These are phyloP conservation scores for Grammomys dolichurus DNA, from an alignment of 2,113 vertebrate species.

Conservation along the genomic window DNA sequence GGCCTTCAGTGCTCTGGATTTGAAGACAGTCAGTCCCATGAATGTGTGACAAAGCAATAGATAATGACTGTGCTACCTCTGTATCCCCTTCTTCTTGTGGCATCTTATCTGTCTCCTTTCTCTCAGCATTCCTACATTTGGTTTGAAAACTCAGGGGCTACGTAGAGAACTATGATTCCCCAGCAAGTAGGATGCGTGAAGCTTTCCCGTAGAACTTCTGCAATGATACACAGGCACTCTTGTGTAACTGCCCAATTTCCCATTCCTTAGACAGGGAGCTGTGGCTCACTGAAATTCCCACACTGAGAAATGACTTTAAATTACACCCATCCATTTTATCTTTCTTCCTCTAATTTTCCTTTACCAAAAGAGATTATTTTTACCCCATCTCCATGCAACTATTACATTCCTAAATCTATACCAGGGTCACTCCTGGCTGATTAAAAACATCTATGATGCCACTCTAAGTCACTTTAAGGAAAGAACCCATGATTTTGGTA, in stretches of 20 bases:
- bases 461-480: not conserved
- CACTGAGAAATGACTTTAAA: not conserved
- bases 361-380: not conserved
- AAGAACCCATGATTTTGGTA: not conserved
- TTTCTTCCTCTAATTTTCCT: not conserved
- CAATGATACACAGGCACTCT: not conserved
- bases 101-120: not conserved
- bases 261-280: not conserved
- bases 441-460: not conserved
- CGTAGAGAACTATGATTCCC: not conserved
- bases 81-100: too few species aligned
- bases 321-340: not conserved
- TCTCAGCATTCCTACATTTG: not conserved
- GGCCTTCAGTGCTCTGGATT: not conserved
- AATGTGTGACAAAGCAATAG: not conserved
- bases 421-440: not conserved
- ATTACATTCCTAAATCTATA: not conserved
- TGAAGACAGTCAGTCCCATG: not conserved
- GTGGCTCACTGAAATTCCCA: not conserved
- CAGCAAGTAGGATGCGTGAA: too few species aligned
- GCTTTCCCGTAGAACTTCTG: not conserved
- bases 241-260: rapidly evolving
- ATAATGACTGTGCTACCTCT: not conserved
- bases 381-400: not conserved
- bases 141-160: not conserved